Evolutionary conservation across 2,888 invertebrate species (phyloP), one percentile per base, ranked within the genome.

Genomic region (Leptodirus hochenwartii): DNA sequence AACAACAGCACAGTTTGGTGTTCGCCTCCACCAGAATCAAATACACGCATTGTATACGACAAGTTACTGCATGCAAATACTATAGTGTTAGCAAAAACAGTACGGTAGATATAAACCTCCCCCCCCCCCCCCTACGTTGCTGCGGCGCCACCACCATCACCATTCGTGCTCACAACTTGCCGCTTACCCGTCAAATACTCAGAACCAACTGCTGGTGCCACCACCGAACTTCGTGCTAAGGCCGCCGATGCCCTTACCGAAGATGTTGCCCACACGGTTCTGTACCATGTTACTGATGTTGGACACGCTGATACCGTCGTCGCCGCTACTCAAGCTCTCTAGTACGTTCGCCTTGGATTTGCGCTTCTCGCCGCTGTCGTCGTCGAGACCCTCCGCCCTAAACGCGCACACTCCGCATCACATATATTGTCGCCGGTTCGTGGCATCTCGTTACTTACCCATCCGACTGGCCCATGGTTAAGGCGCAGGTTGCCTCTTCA

Each of bases 401-500:
- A 31, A 26, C n/a, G 3, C 13, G 10, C 10, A 12, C 11, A n/a
- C n/a, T n/a, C n/a, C n/a, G 40, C 43, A 41, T 43, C 42, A 25
- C 10, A 8, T 17, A 15, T 33, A 6, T 11, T 25, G 32, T 12
- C 30, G 10, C 9, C 12, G 11, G n/a, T 30, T 13, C n/a, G 30
- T 17, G 20, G 46, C 52, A 51, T 10, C 49, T 58, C 56, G 58
- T 59, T 52, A 56, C 73, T 62, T 72, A 72, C 45, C 74, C 67
- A 39, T 74, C 76, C 39, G 72, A 72, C 47, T 79, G 78, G 31
- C 79, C 77, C 62, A 84, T 72, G 22, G 82, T 69, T 38, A 88
- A 63, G 41, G 84, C 81, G 65, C 88, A 85, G 4, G 90, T 85
- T 30, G 90, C 88, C 60, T 95, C 93, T 53, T 91, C 91, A 13